A percentile compares a stretch with the other conserved stretches of the same genome.
Evolutionary conservation across 2,888 invertebrate species (phyloP).

Genomic region (Thymelicus acteon): DNA sequence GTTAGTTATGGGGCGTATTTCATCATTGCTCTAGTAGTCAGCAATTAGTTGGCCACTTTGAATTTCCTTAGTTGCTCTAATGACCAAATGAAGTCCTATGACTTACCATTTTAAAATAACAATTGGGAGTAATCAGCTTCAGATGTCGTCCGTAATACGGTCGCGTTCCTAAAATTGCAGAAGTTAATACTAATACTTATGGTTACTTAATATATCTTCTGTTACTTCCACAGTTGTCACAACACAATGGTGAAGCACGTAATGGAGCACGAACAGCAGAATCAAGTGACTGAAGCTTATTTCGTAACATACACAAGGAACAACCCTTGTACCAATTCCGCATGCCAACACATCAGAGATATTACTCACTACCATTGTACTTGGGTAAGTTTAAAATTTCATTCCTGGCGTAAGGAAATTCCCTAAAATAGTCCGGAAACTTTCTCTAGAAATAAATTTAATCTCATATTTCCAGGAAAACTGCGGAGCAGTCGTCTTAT

Average conservation of each 20-base stretch:
- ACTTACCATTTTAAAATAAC: no score
- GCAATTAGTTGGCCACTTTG: no score
- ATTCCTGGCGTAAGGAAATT: background rate
- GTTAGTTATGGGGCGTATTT: no score
- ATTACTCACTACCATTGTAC: conserved; percentile 95
- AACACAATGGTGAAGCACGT: conserved; percentile 93
- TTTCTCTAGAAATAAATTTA: background rate
- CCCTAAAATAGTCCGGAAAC: background rate
- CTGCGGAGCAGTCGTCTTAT: conserved; percentile 91
- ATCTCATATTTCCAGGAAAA: conserved; percentile 85
- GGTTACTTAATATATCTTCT: background rate
- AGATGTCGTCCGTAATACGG: no score
- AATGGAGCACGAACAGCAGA: conserved; percentile 94
- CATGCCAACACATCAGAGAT: conserved; percentile 90
- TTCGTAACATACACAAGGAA: conserved; percentile 88
- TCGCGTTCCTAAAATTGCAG: no score
- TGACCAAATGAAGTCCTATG: no score
- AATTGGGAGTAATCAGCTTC: no score
- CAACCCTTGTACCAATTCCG: conserved; percentile 87
- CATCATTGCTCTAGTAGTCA: no score
- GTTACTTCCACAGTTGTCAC: conserved; percentile 73
- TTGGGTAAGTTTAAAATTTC: conserved; percentile 86
- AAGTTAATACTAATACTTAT: no score
- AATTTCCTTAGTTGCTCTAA: no score
- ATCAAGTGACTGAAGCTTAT: conserved; percentile 92